phyloP scores from a whole-genome alignment of 2,888 invertebrate genomes.

The Blera fallax region DNA sequence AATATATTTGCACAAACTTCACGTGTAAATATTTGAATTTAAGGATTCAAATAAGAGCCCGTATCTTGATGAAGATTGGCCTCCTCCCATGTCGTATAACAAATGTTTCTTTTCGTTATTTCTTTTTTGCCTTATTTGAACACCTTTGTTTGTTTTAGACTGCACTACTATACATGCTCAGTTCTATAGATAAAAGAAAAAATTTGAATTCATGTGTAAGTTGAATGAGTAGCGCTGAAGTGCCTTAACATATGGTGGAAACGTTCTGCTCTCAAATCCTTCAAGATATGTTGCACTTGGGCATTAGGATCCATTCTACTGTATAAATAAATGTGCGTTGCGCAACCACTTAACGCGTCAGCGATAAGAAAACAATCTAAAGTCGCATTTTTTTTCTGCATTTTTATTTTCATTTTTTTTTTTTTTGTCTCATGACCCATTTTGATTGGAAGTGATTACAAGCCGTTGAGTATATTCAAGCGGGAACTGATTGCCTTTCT shows the following conservation, averaged over 20 bases:
- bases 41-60: constrained; percentile 2
- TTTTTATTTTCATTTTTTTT: background rate
- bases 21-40: constrained; percentile 31
- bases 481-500: background rate
- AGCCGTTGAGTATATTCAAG: background rate
- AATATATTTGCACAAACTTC: constrained; percentile 19
- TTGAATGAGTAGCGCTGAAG: background rate
- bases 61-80: constrained; percentile 18
- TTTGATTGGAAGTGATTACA: constrained; percentile 2
- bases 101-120: background rate
- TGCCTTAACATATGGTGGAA: constrained; percentile 5
- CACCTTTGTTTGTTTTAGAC: constrained; percentile 45
- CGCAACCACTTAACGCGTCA: constrained; percentile 11
- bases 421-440: constrained; percentile 28
- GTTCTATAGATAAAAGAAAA: background rate
- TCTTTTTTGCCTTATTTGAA: constrained; percentile 31
- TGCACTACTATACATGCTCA: background rate
- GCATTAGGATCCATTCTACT: background rate
- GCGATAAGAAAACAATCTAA: constrained; percentile 52
- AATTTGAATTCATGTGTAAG: background rate
- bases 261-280: background rate
- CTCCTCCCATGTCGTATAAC: background rate
- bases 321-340: constrained; percentile 9
- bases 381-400: constrained; percentile 20
- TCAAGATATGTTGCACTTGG: background rate